Percentiles rank a stretch among this genome's conserved stretches.
These are phyloP conservation scores for Drosophila infuscata DNA, from an alignment of 2,888 invertebrate species.

Conservation along the genomic window DNA sequence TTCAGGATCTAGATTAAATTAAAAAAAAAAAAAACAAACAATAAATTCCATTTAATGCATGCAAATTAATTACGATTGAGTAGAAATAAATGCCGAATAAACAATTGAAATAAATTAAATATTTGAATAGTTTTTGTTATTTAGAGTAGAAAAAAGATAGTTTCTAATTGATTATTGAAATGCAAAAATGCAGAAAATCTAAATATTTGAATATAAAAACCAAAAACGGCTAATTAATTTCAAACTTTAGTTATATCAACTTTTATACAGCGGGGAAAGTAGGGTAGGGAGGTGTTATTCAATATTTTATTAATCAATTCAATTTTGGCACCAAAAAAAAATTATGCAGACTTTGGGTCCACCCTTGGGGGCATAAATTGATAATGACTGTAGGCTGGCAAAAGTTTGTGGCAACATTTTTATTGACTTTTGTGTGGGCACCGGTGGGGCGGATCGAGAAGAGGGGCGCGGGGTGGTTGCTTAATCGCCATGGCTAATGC, in stretches of 20 bases:
- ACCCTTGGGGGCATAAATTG: constrained; percentile 59
- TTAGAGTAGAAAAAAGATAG: not conserved
- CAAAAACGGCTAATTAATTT: not conserved
- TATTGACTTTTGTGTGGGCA: constrained; percentile 42
- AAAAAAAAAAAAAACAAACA: too few relatives aligned
- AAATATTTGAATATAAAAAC: not conserved
- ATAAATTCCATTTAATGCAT: not conserved
- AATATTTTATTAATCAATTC: constrained; percentile 73
- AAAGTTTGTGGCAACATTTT: constrained; percentile 64
- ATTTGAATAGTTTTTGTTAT: not conserved
- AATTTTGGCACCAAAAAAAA: constrained; percentile 65
- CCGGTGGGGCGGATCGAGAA: not conserved
- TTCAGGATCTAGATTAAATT: too few relatives aligned
- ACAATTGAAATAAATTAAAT: not conserved
- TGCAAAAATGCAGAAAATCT: not conserved
- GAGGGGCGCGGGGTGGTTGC: constrained; percentile 11
- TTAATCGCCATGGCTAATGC: constrained; percentile 67
- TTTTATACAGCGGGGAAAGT: not conserved
- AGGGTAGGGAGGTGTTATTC: not conserved
- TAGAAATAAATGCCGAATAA: not conserved
- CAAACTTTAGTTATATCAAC: constrained; percentile 1
- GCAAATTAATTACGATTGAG: not conserved
- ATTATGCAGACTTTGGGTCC: constrained; percentile 37
- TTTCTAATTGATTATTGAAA: constrained; percentile 1
- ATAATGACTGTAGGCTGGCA: constrained; percentile 59